phyloP scores from a whole-genome alignment of 1,140 invertebrate genomes.

The Calosoma granatense region DNA sequence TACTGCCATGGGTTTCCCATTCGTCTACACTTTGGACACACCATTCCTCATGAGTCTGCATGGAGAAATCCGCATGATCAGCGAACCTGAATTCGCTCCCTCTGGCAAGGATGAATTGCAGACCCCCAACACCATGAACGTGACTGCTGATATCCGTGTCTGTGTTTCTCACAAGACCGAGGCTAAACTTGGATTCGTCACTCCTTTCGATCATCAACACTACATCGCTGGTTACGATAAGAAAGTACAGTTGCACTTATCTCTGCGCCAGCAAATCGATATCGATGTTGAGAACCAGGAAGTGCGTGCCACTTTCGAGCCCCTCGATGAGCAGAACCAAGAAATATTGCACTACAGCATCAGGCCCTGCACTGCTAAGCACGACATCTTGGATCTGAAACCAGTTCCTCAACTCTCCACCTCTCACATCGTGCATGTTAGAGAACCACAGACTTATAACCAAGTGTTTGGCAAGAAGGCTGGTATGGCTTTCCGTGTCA shows the following conservation, averaged over 20 bases:
- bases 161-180: slow-evolving; percentile 40
- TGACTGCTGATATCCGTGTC: slow-evolving; percentile 36
- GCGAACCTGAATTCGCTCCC: slow-evolving; percentile 28
- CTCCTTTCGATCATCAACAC: slow-evolving; percentile 47
- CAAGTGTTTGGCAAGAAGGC: slow-evolving; percentile 20
- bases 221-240: slow-evolving; percentile 47
- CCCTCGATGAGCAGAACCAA: slow-evolving; percentile 28
- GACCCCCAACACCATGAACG: slow-evolving; percentile 30
- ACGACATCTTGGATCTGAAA: slow-evolving; percentile 41
- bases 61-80: slow-evolving; percentile 35
- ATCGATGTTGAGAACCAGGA: slow-evolving; percentile 37
- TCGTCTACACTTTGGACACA: slow-evolving; percentile 44
- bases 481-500: slow-evolving; percentile 38
- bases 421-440: slow-evolving; percentile 33
- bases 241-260: slow-evolving; percentile 43
- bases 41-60: slow-evolving; percentile 39
- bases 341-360: slow-evolving; percentile 44
- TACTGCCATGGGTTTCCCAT: slow-evolving; percentile 53
- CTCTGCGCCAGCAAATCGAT: slow-evolving; percentile 35
- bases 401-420: slow-evolving; percentile 33
- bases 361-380: slow-evolving; percentile 45
- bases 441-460: slow-evolving; percentile 27
- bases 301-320: slow-evolving; percentile 35
- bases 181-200: slow-evolving; percentile 49
- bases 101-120: slow-evolving; percentile 16